Evolutionary conservation across 2,888 invertebrate genomes (phyloP).

Genomic region (Catocala nupta): DNA sequence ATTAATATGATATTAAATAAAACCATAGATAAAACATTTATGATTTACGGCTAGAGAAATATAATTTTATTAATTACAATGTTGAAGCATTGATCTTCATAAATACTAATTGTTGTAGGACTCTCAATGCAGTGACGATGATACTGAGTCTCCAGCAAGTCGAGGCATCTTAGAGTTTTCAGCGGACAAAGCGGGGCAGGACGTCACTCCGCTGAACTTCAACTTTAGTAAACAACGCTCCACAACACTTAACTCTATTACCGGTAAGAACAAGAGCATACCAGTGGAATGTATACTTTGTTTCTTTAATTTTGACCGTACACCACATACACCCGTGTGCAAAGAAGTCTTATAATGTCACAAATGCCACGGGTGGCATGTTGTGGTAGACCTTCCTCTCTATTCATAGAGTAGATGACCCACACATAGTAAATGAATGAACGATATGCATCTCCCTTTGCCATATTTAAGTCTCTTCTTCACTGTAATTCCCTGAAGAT

Average conservation of each 20-base stretch:
- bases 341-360: slow-evolving; percentile 35
- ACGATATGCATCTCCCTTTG: slow-evolving; percentile 71
- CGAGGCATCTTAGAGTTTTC: slow-evolving; percentile 94
- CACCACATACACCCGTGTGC: slow-evolving; percentile 53
- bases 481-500: slow-evolving; percentile 48
- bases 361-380: slow-evolving; percentile 55
- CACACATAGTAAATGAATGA: slow-evolving; percentile 75
- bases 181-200: slow-evolving; percentile 95
- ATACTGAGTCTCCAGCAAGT: slow-evolving; percentile 85
- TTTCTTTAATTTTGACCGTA: slow-evolving; percentile 49
- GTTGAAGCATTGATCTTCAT: no score
- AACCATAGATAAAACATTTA: no score
- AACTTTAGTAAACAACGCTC: slow-evolving; percentile 91
- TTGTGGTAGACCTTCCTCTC: slow-evolving; percentile 59
- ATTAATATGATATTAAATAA: no score
- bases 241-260: slow-evolving; percentile 92
- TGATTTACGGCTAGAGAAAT: no score
- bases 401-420: slow-evolving; percentile 72
- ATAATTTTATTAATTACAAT: no score
- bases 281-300: slow-evolving; percentile 55
- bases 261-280: slow-evolving; percentile 82
- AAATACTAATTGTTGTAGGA: slow-evolving; percentile 62
- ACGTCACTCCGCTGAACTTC: slow-evolving; percentile 95
- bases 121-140: slow-evolving; percentile 84
- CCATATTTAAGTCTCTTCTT: slow-evolving; percentile 60